Evolutionary conservation across 2,888 invertebrate genomes (phyloP).

Genomic region (Tenodera sinensis): DNA sequence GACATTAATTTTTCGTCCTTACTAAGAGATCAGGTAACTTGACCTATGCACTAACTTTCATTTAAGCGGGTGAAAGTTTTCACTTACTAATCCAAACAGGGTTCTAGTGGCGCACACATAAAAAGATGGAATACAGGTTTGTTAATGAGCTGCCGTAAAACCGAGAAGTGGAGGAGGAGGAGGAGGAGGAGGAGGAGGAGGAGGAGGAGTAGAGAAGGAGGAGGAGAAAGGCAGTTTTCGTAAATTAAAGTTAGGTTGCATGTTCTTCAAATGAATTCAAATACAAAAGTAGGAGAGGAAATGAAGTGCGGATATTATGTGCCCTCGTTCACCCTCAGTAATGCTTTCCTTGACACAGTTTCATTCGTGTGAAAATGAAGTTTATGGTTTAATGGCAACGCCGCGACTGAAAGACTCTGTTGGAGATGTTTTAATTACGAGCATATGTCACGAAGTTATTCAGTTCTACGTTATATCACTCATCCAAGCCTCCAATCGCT

Average conservation of each 20-base stretch:
- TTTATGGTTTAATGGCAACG: neutral
- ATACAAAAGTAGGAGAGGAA: neutral
- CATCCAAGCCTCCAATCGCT: too few species aligned
- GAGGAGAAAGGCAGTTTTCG: neutral
- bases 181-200: too few species aligned
- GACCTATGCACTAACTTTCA: neutral
- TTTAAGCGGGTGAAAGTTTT: neutral
- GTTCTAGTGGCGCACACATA: neutral
- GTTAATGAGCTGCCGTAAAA: neutral
- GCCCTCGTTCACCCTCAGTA: neutral
- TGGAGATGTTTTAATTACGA: too few species aligned
- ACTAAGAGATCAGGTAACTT: neutral
- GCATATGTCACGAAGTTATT: too few species aligned
- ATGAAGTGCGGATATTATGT: neutral
- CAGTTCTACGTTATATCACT: too few species aligned
- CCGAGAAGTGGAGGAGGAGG: too few species aligned
- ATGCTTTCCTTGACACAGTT: neutral
- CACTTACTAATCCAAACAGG: neutral
- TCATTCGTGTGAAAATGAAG: neutral
- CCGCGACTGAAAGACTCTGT: too few species aligned
- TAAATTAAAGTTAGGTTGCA: neutral
- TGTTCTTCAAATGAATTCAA: neutral
- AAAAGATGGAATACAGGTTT: neutral
- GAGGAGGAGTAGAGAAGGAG: too few species aligned
- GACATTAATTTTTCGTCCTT: neutral